Percentiles rank a stretch among this genome's conserved stretches.
These are phyloP conservation scores for Amblyjoppa proteus DNA, from an alignment of 2,888 invertebrate species.

Conservation along the genomic window DNA sequence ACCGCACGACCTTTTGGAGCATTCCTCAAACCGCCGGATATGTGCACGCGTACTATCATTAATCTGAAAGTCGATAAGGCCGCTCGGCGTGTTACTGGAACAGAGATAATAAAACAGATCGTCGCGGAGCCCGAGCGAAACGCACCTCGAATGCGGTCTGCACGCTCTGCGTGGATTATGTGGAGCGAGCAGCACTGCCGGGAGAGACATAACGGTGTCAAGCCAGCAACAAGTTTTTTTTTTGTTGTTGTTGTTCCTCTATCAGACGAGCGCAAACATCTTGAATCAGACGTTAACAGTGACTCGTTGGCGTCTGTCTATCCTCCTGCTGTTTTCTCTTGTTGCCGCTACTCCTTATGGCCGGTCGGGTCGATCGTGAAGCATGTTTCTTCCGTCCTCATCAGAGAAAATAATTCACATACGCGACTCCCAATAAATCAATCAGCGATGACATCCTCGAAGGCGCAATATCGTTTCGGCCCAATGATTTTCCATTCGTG, in stretches of 20 bases:
- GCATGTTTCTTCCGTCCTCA: conserved; percentile 46
- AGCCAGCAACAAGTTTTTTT: conserved; percentile 49
- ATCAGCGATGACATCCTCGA: conserved; percentile 29
- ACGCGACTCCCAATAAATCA: conserved; percentile 45
- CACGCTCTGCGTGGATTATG: conserved; percentile 31
- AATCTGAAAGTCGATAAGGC: conserved; percentile 33
- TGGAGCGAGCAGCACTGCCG: conserved; percentile 33
- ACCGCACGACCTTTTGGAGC: neutral
- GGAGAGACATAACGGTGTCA: conserved; percentile 57
- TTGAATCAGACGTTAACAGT: conserved; percentile 43
- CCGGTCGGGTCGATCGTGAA: conserved; percentile 35
- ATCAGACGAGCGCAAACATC: conserved; percentile 27
- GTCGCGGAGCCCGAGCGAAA: conserved; percentile 12
- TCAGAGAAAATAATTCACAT: conserved; percentile 31
- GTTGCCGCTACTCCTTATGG: conserved; percentile 14
- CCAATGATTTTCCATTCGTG: conserved; percentile 36
- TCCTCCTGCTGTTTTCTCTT: conserved; percentile 41
- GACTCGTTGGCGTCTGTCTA: conserved; percentile 45
- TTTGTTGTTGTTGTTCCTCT: conserved; percentile 6
- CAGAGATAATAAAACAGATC: conserved; percentile 23
- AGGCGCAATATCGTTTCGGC: neutral
- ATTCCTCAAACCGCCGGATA: neutral
- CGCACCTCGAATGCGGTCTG: conserved; percentile 9
- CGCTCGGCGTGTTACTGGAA: neutral
- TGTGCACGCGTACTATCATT: neutral